Evolutionary conservation across 23 tunicate species (phyloP).

Genomic region (Phallusia fumigata): DNA sequence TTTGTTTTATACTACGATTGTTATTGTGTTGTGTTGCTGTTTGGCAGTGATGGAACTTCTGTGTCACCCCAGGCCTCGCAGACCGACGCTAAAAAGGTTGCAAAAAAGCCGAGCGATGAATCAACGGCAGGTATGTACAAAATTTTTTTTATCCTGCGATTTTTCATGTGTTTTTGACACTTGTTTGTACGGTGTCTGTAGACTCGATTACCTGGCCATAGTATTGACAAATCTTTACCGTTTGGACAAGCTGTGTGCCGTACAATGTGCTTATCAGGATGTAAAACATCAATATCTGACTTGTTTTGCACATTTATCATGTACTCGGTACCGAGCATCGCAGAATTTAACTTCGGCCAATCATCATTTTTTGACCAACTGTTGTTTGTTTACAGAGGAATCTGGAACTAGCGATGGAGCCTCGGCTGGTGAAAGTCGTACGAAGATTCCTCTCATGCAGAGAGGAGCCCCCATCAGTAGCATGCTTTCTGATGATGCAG

Average conservation of each 20-base stretch:
- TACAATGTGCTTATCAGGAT: no score
- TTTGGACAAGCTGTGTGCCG: no score
- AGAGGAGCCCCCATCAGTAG: slow-evolving; percentile 57
- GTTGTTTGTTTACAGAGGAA: not conserved
- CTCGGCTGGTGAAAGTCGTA: slow-evolving; percentile 25
- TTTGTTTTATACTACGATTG: not conserved
- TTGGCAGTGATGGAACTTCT: slow-evolving; percentile 24
- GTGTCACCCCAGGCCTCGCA: slow-evolving; percentile 48
- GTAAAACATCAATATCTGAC: no score
- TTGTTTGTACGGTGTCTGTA: no score
- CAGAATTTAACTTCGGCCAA: no score
- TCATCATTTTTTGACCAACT: not conserved
- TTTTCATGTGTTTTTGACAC: not conserved
- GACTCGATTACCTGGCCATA: no score
- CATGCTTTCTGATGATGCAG: slow-evolving; percentile 57
- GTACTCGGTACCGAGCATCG: no score
- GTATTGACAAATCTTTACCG: no score
- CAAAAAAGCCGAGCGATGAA: slow-evolving; percentile 47
- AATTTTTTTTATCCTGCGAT: no score
- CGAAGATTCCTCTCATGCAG: slow-evolving; percentile 82
- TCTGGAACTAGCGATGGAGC: not conserved
- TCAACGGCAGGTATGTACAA: slow-evolving; percentile 12
- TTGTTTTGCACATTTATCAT: no score
- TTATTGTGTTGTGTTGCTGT: not conserved
- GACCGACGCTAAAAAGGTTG: slow-evolving; percentile 37